A percentile compares a stretch with the other conserved stretches of the same genome.
These are phyloP conservation scores for Helogale parvula DNA, from an alignment of 2,113 vertebrate species.

Conservation along the genomic window DNA sequence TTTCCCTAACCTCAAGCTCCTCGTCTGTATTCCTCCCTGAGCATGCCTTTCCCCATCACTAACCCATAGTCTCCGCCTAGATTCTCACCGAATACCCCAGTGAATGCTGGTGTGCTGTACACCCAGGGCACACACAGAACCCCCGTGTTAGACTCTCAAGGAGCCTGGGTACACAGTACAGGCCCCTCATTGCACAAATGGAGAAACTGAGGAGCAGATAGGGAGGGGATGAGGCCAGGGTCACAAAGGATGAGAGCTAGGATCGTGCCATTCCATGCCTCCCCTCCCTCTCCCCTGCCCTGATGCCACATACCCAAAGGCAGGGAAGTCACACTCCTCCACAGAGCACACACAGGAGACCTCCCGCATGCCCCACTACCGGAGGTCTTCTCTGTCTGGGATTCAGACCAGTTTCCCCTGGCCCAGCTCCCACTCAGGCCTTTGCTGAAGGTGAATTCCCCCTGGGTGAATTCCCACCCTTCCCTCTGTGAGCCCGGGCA, in stretches of 20 bases:
- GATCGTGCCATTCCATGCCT: accelerated
- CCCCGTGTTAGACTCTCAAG: neutral
- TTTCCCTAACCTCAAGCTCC: neutral
- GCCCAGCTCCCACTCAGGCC: neutral
- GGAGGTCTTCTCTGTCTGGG: neutral
- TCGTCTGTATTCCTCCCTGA: neutral
- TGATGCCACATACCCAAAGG: neutral
- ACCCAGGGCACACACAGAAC: accelerated
- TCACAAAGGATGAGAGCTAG: neutral
- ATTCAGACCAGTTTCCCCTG: neutral
- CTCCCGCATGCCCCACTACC: neutral
- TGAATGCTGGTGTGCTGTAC: accelerated
- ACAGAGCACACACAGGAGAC: neutral
- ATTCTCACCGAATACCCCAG: accelerated
- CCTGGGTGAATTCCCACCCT: constrained; percentile 43
- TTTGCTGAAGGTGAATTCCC: neutral
- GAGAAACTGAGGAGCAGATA: neutral
- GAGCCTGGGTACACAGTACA: too few species aligned
- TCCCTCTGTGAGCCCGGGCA: constrained; percentile 73
- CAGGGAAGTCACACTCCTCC: neutral
- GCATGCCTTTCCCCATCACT: neutral
- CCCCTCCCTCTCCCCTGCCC: accelerated
- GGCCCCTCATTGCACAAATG: neutral
- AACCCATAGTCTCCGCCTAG: accelerated
- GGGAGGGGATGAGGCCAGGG: neutral